phyloP scores from a whole-genome alignment of 2,888 invertebrate species.

The Geotrupes spiniger region DNA sequence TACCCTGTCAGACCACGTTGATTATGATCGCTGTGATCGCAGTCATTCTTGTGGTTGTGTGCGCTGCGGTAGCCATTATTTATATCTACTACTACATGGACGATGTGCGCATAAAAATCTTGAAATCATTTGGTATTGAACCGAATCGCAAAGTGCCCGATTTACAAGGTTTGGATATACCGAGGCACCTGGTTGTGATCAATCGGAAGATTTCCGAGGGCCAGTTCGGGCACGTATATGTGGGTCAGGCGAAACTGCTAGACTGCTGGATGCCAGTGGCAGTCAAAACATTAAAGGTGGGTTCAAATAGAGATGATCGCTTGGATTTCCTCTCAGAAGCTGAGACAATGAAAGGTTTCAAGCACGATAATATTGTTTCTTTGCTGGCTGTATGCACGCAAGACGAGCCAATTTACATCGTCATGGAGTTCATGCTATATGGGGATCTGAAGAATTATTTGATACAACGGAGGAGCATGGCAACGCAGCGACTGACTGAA shows the following conservation, averaged over 20 bases:
- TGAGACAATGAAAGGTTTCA: constrained; percentile 90
- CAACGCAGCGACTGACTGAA: constrained; percentile 57
- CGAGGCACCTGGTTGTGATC: constrained; percentile 79
- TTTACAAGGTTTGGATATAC: constrained; percentile 85
- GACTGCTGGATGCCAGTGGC: constrained; percentile 82
- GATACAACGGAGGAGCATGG: constrained; percentile 79
- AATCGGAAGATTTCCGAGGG: constrained; percentile 85
- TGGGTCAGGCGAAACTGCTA: constrained; percentile 77
- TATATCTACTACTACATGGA: constrained; percentile 64
- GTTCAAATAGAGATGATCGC: constrained; percentile 80
- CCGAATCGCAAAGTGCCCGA: constrained; percentile 51
- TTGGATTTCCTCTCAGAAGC: constrained; percentile 90
- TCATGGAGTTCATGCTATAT: constrained; percentile 94
- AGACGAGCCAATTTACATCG: constrained; percentile 82
- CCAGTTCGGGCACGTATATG: constrained; percentile 90
- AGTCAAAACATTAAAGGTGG: constrained; percentile 84
- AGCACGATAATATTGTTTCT: constrained; percentile 84
- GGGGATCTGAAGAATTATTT: constrained; percentile 89
- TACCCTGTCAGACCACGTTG: constrained; percentile 72
- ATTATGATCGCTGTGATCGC: constrained; percentile 61
- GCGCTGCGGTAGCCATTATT: constrained; percentile 55
- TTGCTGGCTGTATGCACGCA: constrained; percentile 84
- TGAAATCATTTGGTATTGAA: constrained; percentile 64
- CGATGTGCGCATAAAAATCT: no score
- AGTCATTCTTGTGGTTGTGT: constrained; percentile 56